Conservation (phyloP, 2,113 vertebrate species). For the Zosterops lateralis region DNA sequence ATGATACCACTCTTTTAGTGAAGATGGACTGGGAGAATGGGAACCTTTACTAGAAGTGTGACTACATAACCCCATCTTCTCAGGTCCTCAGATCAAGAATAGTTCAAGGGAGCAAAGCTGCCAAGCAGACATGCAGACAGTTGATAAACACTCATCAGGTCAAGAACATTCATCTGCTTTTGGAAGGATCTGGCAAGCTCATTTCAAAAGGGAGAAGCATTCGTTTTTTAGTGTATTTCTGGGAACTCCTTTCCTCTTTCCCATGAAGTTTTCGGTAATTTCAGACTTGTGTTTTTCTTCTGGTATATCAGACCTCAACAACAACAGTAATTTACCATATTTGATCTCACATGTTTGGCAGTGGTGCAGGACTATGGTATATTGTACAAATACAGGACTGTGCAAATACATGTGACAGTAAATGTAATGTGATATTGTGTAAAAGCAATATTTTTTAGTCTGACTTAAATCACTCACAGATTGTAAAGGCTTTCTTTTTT, state of each 20-base stretch:
- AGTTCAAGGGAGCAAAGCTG: neutral
- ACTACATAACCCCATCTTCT: neutral
- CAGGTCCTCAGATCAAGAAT: neutral
- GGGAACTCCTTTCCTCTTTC: slow-evolving; percentile 47
- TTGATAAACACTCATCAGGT: slow-evolving; percentile 50
- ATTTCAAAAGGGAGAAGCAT: neutral
- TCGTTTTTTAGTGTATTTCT: slow-evolving; percentile 31
- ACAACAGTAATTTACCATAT: slow-evolving; percentile 58
- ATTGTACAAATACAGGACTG: slow-evolving; percentile 36
- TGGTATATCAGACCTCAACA: slow-evolving; percentile 60
- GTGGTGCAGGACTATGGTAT: slow-evolving; percentile 19
- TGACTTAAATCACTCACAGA: slow-evolving; percentile 31
- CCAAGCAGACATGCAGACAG: slow-evolving; percentile 2
- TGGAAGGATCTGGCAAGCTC: slow-evolving; percentile 22
- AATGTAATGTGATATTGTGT: slow-evolving; percentile 3
- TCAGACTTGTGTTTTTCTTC: slow-evolving; percentile 63
- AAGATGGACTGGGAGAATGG: neutral
- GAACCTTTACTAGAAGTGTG: neutral
- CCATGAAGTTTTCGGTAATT: slow-evolving; percentile 63
- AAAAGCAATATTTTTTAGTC: slow-evolving; percentile 2
- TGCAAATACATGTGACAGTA: slow-evolving; percentile 16
- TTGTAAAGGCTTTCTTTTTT: neutral
- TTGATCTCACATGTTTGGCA: slow-evolving; percentile 54
- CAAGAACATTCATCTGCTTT: slow-evolving; percentile 42
- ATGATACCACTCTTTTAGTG: neutral